These are phyloP conservation scores for Charaxes varanes DNA, from an alignment of 1,140 invertebrate species.

Conservation along the genomic window DNA sequence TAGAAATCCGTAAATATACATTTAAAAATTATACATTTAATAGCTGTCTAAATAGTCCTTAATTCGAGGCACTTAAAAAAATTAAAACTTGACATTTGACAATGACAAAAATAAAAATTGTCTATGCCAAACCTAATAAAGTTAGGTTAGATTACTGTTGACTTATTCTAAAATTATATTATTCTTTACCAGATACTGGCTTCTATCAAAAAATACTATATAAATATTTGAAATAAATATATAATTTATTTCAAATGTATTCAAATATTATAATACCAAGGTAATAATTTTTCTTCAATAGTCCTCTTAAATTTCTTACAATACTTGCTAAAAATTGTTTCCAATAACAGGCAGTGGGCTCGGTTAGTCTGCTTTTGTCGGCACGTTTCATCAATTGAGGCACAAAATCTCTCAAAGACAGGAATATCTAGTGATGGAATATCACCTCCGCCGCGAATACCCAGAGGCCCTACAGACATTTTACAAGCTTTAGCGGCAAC, in stretches of 20 bases:
- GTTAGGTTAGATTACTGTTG: constrained; percentile 7
- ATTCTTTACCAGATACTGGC: too few species aligned
- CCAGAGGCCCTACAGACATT: constrained; percentile 86
- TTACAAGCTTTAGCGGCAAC: constrained; percentile 86
- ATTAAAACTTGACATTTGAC: too few species aligned
- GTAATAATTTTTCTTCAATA: constrained; percentile 20
- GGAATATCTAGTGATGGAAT: constrained; percentile 52
- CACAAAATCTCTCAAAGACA: constrained; percentile 46
- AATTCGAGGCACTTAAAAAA: too few species aligned
- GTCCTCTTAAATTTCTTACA: too few species aligned
- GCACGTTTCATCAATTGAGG: constrained; percentile 43
- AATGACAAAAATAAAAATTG: too few species aligned
- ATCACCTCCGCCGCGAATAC: constrained; percentile 79
- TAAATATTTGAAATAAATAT: constrained; percentile 3
- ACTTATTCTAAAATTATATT: background rate
- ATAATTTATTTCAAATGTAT: constrained; percentile 31
- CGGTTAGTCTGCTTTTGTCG: constrained; percentile 46
- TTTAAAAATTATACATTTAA: too few species aligned
- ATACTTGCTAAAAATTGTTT: too few species aligned
- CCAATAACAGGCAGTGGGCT: constrained; percentile 45
- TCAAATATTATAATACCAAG: constrained; percentile 35
- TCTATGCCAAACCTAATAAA: too few species aligned
- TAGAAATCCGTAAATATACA: too few species aligned
- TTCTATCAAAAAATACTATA: too few species aligned
- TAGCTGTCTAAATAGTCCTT: too few species aligned